These are phyloP conservation scores for Molanna angustata DNA, from an alignment of 2,888 invertebrate species.

Conservation along the genomic window DNA sequence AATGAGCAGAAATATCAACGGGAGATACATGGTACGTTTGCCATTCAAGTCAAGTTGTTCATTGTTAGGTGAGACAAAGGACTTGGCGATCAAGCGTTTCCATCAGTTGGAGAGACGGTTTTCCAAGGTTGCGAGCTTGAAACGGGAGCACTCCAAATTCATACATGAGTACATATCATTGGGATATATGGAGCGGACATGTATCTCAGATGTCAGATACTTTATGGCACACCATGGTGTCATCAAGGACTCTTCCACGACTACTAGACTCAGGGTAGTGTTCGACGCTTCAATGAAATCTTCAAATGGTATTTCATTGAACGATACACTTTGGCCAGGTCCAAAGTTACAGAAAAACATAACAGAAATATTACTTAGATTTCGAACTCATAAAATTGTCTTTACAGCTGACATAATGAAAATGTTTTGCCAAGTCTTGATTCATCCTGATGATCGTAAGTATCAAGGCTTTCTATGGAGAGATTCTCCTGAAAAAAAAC, in stretches of 20 bases:
- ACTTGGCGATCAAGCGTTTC: background rate
- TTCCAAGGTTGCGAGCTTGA: background rate
- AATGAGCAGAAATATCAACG: background rate
- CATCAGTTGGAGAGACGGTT: background rate
- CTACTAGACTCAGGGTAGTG: background rate
- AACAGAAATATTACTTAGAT: constrained; percentile 1
- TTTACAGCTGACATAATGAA: background rate
- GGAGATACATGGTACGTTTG: background rate
- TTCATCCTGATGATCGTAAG: constrained; percentile 1
- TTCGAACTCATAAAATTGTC: background rate
- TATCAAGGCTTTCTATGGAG: constrained; percentile 1
- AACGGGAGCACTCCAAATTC: background rate
- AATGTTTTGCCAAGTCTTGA: constrained; percentile 1
- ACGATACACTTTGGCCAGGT: background rate
- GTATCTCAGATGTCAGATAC: background rate
- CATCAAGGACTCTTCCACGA: background rate
- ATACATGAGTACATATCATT: background rate
- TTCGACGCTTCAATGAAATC: background rate
- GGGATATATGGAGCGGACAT: background rate
- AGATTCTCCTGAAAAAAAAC: background rate
- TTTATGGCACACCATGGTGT: constrained; percentile 1
- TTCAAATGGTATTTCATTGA: background rate
- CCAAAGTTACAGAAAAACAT: background rate
- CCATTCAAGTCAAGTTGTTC: background rate
- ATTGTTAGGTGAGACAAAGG: background rate